Evolutionary conservation across 2,113 vertebrate genomes (phyloP).

Genomic region (Cercocebus atys): DNA sequence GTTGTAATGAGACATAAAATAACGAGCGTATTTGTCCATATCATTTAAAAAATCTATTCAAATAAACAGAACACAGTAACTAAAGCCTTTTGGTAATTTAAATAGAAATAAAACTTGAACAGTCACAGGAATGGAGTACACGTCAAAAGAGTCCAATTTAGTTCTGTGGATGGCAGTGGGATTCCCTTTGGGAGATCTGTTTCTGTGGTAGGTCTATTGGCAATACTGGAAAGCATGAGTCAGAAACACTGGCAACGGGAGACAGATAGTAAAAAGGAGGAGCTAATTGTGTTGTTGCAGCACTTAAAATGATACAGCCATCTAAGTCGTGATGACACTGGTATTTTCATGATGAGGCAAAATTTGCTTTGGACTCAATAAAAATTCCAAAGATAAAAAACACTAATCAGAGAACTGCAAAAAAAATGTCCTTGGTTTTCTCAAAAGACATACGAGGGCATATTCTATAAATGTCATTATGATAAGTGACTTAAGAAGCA

Average conservation of each 20-base stretch:
- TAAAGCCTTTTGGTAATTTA: background rate
- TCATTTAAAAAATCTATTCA: background rate
- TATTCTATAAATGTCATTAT: background rate
- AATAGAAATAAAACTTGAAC: background rate
- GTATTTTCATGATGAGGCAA: conserved; percentile 8
- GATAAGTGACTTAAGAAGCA: background rate
- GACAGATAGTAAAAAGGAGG: background rate
- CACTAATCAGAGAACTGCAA: background rate
- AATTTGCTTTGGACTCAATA: background rate
- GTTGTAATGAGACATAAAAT: background rate
- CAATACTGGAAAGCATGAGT: background rate
- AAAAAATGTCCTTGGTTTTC: conserved; percentile 21
- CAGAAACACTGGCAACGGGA: background rate
- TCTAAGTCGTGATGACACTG: background rate
- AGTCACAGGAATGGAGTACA: background rate
- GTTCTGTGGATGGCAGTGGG: background rate
- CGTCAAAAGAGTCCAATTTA: background rate
- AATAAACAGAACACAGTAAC: background rate
- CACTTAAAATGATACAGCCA: background rate
- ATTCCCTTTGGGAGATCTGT: background rate
- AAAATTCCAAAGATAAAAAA: background rate
- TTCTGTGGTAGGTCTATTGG: background rate
- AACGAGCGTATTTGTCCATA: background rate
- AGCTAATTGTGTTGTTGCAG: background rate
- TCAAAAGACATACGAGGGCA: background rate